These are phyloP conservation scores for Spinus pinus DNA, from an alignment of 2,797 vertebrate species.

Conservation along the genomic window DNA sequence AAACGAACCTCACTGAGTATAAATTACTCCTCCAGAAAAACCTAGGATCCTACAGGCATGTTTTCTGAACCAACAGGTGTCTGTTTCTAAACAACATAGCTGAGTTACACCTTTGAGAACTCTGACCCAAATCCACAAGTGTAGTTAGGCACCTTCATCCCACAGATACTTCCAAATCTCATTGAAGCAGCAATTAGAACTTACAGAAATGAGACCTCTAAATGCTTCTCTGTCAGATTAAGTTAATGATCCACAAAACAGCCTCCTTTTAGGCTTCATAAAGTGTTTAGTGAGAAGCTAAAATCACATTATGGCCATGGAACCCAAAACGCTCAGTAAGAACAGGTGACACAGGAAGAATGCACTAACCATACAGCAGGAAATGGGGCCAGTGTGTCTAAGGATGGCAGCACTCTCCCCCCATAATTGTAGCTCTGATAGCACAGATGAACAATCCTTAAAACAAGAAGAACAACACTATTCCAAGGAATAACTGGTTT, in stretches of 20 bases:
- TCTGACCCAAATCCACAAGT: neutral
- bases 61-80: neutral
- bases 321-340: neutral
- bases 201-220: neutral
- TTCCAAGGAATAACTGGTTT: neutral
- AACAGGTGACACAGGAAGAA: neutral
- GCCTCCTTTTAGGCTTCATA: neutral
- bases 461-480: neutral
- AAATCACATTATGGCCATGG: neutral
- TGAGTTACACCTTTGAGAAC: neutral
- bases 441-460: neutral
- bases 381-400: neutral
- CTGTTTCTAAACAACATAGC: neutral
- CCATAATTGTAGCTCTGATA: rapidly evolving
- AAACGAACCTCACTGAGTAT: neutral
- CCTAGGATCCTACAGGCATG: neutral
- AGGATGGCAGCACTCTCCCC: neutral
- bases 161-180: neutral
- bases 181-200: neutral
- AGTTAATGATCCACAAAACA: neutral
- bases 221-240: neutral
- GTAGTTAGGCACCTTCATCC: neutral
- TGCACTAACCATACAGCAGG: neutral
- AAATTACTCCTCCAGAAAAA: neutral
- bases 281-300: neutral